Conservation (phyloP, 2,888 invertebrate species). For the Philereme vetulata region DNA sequence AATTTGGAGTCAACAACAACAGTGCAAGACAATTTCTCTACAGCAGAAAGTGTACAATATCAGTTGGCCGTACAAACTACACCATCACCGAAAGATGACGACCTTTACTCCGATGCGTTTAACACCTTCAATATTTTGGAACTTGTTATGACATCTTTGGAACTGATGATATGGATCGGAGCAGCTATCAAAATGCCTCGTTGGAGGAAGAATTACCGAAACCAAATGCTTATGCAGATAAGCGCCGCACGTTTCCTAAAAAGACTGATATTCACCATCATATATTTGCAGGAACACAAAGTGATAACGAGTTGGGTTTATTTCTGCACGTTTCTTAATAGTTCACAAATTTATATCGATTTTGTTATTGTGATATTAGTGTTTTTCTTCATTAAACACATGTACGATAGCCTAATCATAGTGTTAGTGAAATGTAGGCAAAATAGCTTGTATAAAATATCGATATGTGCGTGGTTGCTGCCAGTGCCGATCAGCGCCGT, state of each 20-base stretch:
- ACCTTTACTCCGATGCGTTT: conserved; percentile 41
- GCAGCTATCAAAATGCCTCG: conserved; percentile 65
- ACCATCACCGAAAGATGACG: conserved; percentile 1
- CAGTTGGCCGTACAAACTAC: background rate
- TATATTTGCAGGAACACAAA: conserved; percentile 51
- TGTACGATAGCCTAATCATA: conserved; percentile 72
- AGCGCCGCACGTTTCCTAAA: conserved; percentile 68
- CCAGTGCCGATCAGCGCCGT: conserved; percentile 58
- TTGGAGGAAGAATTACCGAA: conserved; percentile 75
- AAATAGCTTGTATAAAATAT: conserved; percentile 57
- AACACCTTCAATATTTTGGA: conserved; percentile 64
- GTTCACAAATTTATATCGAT: conserved; percentile 65
- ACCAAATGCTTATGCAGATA: conserved; percentile 75
- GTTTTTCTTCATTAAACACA: conserved; percentile 73
- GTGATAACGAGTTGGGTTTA: conserved; percentile 32
- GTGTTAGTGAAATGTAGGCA: conserved; percentile 68
- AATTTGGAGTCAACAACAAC: conserved; percentile 19
- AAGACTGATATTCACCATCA: conserved; percentile 57
- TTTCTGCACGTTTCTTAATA: conserved; percentile 43
- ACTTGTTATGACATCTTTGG: conserved; percentile 69
- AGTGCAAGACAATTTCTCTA: conserved; percentile 10
- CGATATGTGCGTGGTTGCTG: conserved; percentile 65
- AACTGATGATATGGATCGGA: conserved; percentile 59
- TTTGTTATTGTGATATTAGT: conserved; percentile 70
- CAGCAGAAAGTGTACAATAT: conserved; percentile 25